Base-by-base conservation (phyloP, 2,113 vertebrate genomes). In the Cyrtonyx montezumae region DNA sequence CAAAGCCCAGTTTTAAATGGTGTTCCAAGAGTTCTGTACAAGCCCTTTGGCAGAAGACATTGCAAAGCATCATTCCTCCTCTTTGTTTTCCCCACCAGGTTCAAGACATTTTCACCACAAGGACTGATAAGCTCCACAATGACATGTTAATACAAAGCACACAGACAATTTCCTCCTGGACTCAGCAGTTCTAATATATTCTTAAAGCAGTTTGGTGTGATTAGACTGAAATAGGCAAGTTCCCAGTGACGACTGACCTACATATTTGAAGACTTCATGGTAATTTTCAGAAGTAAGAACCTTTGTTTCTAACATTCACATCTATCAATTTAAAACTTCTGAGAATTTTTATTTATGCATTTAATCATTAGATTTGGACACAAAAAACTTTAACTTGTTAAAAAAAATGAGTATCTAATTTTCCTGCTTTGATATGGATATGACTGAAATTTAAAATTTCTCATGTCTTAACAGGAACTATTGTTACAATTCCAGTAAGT, bases 401-500 rank as follows among this genome's bases (percentile, higher is more conserved):
- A 71, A 87, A 84, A 18, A 78, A 70, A 78, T 32, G 0, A 61
- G 4, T 40, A 36, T 32, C 2, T 74, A 45, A 37, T 26, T 4
- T 17, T 55, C 6, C 6, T 69, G 11, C 10, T 86, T 73, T 62
- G 16, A 68, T 32, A 65, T 3, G 43, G 13, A 34, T 37, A 11
- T 56, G 13, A 3, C 16, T 49, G 18, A 83, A 75, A 49, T 81
- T 13, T 69, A 61, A 53, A 69, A 43, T 56, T 70, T 51, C 43
- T 48, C 13, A 7, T 1, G 0, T 53, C 4, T 84, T 66, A 16
- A 2, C 15, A 43, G 15, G 17, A 10, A 14, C 3, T 0, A 2
- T 55, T 8, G 12, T 67, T 30, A 79, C 48, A 88, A 58, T 43
- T 43, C 13, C 70, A 62, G 32, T 34, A 73, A 81, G 42, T 4